phyloP scores from a whole-genome alignment of 2,797 vertebrate genomes.

The Falco concolor region DNA sequence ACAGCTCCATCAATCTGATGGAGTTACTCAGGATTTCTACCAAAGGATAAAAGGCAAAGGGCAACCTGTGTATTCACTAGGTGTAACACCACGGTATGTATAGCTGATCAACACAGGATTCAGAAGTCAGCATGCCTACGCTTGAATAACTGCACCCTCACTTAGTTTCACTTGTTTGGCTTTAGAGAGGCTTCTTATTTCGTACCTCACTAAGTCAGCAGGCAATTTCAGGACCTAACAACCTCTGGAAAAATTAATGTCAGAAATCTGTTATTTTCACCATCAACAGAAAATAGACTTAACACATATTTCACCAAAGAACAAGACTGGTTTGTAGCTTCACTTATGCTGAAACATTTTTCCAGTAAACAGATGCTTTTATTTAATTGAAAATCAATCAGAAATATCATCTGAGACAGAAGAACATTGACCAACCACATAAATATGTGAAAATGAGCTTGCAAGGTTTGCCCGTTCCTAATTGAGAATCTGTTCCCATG shows the following conservation, averaged over 20 bases:
- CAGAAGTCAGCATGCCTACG: background rate
- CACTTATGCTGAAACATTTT: background rate
- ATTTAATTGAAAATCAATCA: constrained; percentile 55
- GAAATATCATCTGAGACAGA: constrained; percentile 39
- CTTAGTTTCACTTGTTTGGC: background rate
- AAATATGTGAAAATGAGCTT: constrained; percentile 39
- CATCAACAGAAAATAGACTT: background rate
- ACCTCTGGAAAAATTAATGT: background rate
- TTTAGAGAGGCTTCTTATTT: background rate
- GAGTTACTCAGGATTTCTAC: background rate
- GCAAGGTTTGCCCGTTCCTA: constrained; percentile 13
- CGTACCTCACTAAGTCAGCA: background rate
- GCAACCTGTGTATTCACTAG: background rate
- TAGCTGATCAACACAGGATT: background rate
- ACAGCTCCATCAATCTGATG: background rate
- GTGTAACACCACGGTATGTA: background rate
- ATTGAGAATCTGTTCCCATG: constrained; percentile 40
- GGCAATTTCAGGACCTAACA: background rate
- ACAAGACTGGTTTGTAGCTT: background rate
- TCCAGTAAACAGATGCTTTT: constrained; percentile 47
- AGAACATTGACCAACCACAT: constrained; percentile 33
- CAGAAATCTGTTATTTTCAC: background rate
- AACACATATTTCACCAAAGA: background rate
- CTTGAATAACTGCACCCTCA: background rate
- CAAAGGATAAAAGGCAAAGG: background rate